phyloP scores from a whole-genome alignment of 2,888 invertebrate genomes.

The Melitaea athalia region DNA sequence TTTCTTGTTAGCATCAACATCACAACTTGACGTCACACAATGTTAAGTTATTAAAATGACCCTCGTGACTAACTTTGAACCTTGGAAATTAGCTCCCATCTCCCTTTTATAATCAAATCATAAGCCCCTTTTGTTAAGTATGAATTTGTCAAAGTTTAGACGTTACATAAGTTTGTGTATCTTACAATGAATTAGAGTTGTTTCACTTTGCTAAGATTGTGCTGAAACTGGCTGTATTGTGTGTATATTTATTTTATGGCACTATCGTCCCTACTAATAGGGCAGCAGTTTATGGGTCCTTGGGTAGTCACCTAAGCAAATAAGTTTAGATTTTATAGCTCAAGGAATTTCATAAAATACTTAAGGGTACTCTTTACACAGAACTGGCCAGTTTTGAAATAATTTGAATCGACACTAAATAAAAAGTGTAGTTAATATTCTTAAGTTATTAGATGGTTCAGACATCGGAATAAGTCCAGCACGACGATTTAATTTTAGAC shows the following conservation, averaged over 20 bases:
- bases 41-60: conserved; percentile 34
- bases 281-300: not conserved
- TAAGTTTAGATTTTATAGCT: too few relatives aligned
- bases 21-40: conserved; percentile 6
- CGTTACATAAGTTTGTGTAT: conserved; percentile 13
- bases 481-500: too few relatives aligned
- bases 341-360: too few relatives aligned
- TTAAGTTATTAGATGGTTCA: too few relatives aligned
- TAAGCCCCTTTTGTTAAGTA: conserved; percentile 29
- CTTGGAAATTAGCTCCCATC: conserved; percentile 41
- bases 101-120: conserved; percentile 40
- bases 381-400: too few relatives aligned
- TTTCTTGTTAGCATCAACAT: not conserved
- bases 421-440: too few relatives aligned
- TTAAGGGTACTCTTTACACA: too few relatives aligned
- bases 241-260: not conserved
- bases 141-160: conserved; percentile 14
- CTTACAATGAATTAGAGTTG: conserved; percentile 4
- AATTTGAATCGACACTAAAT: too few relatives aligned
- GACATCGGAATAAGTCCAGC: too few relatives aligned
- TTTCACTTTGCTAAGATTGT: not conserved
- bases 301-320: too few relatives aligned
- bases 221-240: not conserved
- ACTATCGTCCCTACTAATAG: not conserved
- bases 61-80: conserved; percentile 36